Evolutionary conservation across 2,113 vertebrate genomes (phyloP).

Genomic region (western clawed frog (Xenopus tropicalis)): UCB_Xtro_10.0 CM004443.2:148088501-148089000

Average conservation of each 20-base stretch:
- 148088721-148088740: background rate
- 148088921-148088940: too few species aligned
- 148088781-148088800: slow-evolving; percentile 6
- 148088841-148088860: background rate
- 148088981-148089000: too few species aligned
- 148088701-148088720: slow-evolving; percentile 1
- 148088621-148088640: background rate
- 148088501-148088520: too few species aligned
- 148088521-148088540: too few species aligned
- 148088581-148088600: background rate
- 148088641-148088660: slow-evolving; percentile 1
- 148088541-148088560: too few species aligned
- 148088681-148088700: background rate
- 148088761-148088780: slow-evolving; percentile 9
- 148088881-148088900: too few species aligned
- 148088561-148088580: background rate
- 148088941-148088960: too few species aligned
- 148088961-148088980: too few species aligned
- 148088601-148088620: background rate
- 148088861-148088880: background rate
- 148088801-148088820: slow-evolving; percentile 19
- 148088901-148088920: too few species aligned
- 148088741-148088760: slow-evolving; percentile 25
- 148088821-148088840: slow-evolving; percentile 9
- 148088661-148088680: slow-evolving; percentile 3